Evolutionary conservation across 64 coral and sea anemone species (phyloP).

Genomic region (Montipora cactus): DNA sequence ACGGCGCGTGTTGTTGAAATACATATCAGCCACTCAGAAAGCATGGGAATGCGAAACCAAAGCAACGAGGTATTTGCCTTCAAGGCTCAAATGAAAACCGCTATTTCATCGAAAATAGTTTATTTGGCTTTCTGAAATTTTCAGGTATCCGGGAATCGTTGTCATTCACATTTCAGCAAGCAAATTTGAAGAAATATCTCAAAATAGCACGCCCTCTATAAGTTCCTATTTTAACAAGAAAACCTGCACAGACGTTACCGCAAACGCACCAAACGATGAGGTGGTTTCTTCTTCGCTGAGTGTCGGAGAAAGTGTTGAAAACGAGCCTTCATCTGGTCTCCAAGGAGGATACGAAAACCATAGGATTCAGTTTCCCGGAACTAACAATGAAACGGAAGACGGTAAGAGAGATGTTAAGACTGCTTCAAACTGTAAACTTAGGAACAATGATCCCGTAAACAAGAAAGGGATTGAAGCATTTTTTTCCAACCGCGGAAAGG

Average conservation of each 20-base stretch:
- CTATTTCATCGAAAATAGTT: not conserved
- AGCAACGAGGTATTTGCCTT: not conserved
- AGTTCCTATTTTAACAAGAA: conserved; percentile 84
- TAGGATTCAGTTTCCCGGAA: not conserved
- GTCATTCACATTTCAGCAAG: conserved; percentile 74
- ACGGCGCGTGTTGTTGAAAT: not conserved
- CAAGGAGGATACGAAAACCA: not conserved
- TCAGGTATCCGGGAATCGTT: conserved; percentile 85
- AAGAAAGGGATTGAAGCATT: conserved; percentile 28
- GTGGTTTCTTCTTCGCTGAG: not conserved
- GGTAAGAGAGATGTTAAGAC: not conserved
- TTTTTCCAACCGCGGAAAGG: not conserved
- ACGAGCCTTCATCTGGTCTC: not conserved
- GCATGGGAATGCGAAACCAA: not conserved
- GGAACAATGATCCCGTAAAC: not conserved
- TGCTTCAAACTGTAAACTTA: not conserved
- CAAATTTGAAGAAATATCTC: conserved; percentile 82
- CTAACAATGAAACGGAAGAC: not conserved
- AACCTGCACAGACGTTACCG: not conserved
- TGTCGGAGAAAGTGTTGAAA: not conserved
- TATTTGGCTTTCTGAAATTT: conserved; percentile 4
- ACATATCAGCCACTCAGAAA: not conserved
- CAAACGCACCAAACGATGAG: not conserved
- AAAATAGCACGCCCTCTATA: conserved; percentile 61
- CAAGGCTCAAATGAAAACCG: not conserved